Evolutionary conservation across 2,888 invertebrate species (phyloP).

Genomic region (Adelognathus sp.): DNA sequence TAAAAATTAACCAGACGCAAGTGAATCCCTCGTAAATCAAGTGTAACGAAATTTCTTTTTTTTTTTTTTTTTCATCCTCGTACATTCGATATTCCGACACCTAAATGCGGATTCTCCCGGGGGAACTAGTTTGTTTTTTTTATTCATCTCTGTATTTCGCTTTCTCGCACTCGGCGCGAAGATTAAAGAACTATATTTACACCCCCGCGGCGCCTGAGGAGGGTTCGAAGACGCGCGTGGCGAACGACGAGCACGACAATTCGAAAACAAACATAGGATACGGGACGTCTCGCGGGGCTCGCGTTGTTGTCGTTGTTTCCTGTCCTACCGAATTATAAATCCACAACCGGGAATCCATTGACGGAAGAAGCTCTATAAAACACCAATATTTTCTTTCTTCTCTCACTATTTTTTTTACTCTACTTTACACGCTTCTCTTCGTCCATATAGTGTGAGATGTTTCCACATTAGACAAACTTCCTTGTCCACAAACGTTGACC

Average conservation of each 20-base stretch:
- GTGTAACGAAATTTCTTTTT: constrained; percentile 35
- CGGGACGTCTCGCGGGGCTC: constrained; percentile 23
- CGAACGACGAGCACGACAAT: constrained; percentile 63
- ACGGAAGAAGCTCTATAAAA: neutral
- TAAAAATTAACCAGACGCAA: constrained; percentile 12
- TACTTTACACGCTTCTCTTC: neutral
- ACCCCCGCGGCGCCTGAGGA: constrained; percentile 9
- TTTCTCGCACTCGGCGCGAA: constrained; percentile 46
- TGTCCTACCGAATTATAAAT: constrained; percentile 3
- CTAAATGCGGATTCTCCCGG: constrained; percentile 24
- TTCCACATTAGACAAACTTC: too few species aligned
- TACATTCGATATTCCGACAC: neutral
- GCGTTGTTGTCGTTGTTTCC: constrained; percentile 35
- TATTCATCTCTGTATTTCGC: neutral
- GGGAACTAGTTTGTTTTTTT: constrained; percentile 25
- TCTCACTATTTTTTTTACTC: neutral
- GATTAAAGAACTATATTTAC: constrained; percentile 50
- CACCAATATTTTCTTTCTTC: neutral
- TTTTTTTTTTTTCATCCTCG: neutral
- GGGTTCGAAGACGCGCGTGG: constrained; percentile 17
- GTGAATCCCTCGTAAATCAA: constrained; percentile 33
- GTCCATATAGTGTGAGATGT: too few species aligned
- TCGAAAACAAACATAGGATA: constrained; percentile 74
- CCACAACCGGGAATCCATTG: neutral
- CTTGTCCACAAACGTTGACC: too few species aligned